phyloP scores from a whole-genome alignment of 2,888 invertebrate species.

The Sarcophaga variegata region DNA sequence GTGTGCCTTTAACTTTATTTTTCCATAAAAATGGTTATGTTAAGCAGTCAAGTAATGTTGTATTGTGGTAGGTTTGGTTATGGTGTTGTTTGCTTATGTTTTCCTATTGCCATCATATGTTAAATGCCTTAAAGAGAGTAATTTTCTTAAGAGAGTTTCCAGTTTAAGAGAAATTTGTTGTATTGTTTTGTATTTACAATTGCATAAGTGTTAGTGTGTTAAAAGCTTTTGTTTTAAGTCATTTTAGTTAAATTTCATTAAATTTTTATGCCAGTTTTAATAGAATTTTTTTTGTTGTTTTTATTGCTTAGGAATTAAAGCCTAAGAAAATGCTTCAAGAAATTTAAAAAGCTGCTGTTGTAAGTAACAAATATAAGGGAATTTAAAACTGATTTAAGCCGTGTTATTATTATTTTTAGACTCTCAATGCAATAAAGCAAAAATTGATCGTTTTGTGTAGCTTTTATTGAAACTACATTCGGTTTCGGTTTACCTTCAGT shows the following conservation, averaged over 20 bases:
- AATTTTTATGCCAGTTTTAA: constrained; percentile 33
- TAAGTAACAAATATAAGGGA: not conserved
- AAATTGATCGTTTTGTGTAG: no score
- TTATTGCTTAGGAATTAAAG: constrained; percentile 22
- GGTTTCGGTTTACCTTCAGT: no score
- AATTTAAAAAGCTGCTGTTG: no score
- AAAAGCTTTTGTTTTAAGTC: constrained; percentile 8
- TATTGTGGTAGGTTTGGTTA: constrained; percentile 59
- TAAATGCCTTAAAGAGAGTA: constrained; percentile 37
- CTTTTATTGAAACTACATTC: no score
- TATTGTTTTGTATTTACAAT: constrained; percentile 11
- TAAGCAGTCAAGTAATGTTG: constrained; percentile 66
- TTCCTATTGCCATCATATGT: not conserved
- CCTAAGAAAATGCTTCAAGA: no score
- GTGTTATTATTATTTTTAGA: no score
- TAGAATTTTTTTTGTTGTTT: not conserved
- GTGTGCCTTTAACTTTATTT: no score
- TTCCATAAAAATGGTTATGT: constrained; percentile 23
- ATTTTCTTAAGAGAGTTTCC: constrained; percentile 2
- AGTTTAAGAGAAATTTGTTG: not conserved
- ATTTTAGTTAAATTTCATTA: constrained; percentile 3
- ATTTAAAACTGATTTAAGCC: not conserved
- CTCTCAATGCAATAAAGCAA: no score
- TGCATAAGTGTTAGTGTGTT: not conserved
- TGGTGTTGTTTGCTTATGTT: no score